These are phyloP conservation scores for Bryconaethiops microstoma DNA, from an alignment of 2,797 vertebrate species.

Conservation along the genomic window DNA sequence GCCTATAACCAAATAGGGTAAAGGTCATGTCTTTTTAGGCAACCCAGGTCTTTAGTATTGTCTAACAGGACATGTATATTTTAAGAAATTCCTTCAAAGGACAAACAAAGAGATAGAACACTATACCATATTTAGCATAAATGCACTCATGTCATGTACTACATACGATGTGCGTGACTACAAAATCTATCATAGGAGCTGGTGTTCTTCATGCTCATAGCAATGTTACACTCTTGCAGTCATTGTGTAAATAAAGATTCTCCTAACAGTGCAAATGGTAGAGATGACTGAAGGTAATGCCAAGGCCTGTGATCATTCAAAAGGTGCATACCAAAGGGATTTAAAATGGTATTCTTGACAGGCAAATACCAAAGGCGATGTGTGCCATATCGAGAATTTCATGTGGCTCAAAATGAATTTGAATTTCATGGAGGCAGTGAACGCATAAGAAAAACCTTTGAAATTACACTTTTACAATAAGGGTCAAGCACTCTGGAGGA, in stretches of 20 bases:
- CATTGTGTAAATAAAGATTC: background rate
- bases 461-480: constrained; percentile 22
- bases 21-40: too few relatives aligned
- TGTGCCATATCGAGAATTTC: constrained; percentile 16
- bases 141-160: too few relatives aligned
- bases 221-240: background rate
- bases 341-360: constrained; percentile 33
- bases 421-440: constrained; percentile 25
- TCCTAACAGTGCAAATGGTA: background rate
- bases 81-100: too few relatives aligned
- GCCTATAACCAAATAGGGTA: too few relatives aligned
- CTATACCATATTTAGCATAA: too few relatives aligned
- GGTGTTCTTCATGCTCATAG: background rate
- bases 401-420: constrained; percentile 43
- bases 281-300: background rate
- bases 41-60: too few relatives aligned
- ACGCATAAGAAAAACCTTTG: constrained; percentile 28
- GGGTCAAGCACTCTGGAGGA: constrained; percentile 15
- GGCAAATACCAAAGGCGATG: constrained; percentile 16
- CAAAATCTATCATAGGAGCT: too few relatives aligned
- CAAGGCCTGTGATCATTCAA: background rate
- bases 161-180: too few relatives aligned
- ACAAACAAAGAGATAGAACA: too few relatives aligned
- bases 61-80: too few relatives aligned
- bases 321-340: background rate